A percentile compares a stretch with the other conserved stretches of the same genome.
phyloP scores from a whole-genome alignment of 2,797 vertebrate species.

The Microtus obscurus region DNA sequence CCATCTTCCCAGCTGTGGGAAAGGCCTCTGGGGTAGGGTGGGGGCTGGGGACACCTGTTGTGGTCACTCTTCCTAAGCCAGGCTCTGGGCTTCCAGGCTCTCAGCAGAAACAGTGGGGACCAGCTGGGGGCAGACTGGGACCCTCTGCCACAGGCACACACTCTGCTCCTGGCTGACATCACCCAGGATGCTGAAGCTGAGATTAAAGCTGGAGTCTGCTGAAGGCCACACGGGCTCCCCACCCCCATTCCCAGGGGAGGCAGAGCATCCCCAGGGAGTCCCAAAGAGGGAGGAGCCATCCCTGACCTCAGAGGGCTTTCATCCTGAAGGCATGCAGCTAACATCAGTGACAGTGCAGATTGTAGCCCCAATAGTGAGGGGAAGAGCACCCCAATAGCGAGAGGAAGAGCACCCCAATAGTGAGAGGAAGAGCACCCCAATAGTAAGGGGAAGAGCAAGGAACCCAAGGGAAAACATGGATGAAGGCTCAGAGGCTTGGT shows the following conservation, averaged over 20 bases:
- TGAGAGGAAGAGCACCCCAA: neutral
- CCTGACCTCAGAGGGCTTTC: neutral
- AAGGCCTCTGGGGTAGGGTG: neutral
- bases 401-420: neutral
- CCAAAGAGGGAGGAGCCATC: neutral
- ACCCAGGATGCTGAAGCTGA: rapidly evolving
- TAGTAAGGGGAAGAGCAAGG: neutral
- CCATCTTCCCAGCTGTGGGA: constrained; percentile 83
- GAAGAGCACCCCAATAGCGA: neutral
- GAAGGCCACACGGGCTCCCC: neutral
- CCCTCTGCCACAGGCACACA: neutral
- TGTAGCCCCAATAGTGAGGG: neutral
- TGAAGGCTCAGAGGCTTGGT: rapidly evolving
- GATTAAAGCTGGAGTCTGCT: neutral
- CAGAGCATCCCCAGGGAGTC: neutral
- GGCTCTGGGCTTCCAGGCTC: neutral
- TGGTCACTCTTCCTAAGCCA: constrained; percentile 71
- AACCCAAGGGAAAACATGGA: neutral
- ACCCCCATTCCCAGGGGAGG: neutral
- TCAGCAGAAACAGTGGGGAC: rapidly evolving
- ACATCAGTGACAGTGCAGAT: rapidly evolving
- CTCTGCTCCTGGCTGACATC: neutral
- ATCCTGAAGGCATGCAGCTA: neutral
- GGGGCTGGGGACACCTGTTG: constrained; percentile 67
- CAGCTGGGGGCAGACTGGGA: neutral